phyloP scores from a whole-genome alignment of 2,888 invertebrate species.

The Nomada hirtipes region DNA sequence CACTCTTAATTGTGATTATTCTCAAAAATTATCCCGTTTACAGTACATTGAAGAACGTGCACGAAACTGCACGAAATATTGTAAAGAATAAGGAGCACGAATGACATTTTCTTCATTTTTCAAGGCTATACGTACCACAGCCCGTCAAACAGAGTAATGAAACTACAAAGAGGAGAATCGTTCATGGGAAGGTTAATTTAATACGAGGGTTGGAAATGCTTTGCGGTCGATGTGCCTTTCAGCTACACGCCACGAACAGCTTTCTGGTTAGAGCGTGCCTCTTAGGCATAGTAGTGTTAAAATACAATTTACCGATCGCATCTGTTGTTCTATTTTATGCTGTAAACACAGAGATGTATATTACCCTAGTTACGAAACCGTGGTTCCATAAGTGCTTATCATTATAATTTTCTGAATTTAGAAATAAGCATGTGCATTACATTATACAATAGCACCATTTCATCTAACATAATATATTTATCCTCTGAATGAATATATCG shows the following conservation, averaged over 20 bases:
- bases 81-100: background rate
- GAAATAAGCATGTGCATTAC: too few species aligned
- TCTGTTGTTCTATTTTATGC: background rate
- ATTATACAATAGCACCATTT: too few species aligned
- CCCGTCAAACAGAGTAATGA: slow-evolving; percentile 2
- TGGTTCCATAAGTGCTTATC: background rate
- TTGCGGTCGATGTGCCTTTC: slow-evolving; percentile 31
- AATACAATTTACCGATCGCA: slow-evolving; percentile 7
- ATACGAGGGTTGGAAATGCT: slow-evolving; percentile 20
- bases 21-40: too few species aligned
- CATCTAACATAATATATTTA: too few species aligned
- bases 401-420: background rate
- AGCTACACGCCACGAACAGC: background rate
- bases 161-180: slow-evolving; percentile 26
- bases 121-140: background rate
- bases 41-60: too few species aligned
- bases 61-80: too few species aligned
- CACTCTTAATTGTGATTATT: too few species aligned
- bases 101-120: background rate
- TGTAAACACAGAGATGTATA: background rate
- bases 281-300: slow-evolving; percentile 21
- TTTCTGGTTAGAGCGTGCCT: slow-evolving; percentile 31
- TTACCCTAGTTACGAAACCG: background rate
- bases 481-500: too few species aligned
- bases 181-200: slow-evolving; percentile 23